Evolutionary conservation across 2,113 vertebrate species (phyloP).

Genomic region (Myrmecobius fasciatus): DNA sequence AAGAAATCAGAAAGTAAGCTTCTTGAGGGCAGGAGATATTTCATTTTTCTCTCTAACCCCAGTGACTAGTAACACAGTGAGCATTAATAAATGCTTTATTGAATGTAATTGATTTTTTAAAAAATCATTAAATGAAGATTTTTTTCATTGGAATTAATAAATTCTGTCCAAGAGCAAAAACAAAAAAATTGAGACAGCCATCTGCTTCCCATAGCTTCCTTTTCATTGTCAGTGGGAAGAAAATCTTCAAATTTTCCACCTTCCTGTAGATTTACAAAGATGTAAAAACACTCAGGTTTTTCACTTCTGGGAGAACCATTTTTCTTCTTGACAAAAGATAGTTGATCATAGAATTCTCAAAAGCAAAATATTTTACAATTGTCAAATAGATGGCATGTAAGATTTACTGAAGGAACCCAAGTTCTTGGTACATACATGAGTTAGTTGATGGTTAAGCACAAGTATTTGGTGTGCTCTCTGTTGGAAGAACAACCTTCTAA

Average conservation of each 20-base stretch:
- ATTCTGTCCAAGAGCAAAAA: neutral
- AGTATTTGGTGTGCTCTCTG: neutral
- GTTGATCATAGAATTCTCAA: neutral
- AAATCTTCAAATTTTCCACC: neutral
- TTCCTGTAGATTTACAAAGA: neutral
- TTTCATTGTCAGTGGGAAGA: neutral
- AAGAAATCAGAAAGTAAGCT: neutral
- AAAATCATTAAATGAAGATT: neutral
- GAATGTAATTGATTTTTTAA: neutral
- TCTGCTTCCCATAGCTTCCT: neutral
- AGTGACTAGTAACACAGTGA: neutral
- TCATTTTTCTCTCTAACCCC: neutral
- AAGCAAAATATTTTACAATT: neutral
- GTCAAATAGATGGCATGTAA: neutral
- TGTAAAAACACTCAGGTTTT: neutral
- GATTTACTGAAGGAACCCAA: neutral
- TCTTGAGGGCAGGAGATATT: neutral
- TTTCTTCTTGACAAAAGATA: neutral
- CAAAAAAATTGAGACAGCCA: neutral
- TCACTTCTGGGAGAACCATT: neutral
- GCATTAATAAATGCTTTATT: neutral
- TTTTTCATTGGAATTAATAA: neutral
- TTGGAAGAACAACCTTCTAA: constrained; percentile 15
- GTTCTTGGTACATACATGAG: neutral
- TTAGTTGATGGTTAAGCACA: neutral